Percentiles rank a stretch among this genome's conserved stretches.
Evolutionary conservation across 2,888 invertebrate genomes (phyloP).

Genomic region (Chymomyza caudatula): DNA sequence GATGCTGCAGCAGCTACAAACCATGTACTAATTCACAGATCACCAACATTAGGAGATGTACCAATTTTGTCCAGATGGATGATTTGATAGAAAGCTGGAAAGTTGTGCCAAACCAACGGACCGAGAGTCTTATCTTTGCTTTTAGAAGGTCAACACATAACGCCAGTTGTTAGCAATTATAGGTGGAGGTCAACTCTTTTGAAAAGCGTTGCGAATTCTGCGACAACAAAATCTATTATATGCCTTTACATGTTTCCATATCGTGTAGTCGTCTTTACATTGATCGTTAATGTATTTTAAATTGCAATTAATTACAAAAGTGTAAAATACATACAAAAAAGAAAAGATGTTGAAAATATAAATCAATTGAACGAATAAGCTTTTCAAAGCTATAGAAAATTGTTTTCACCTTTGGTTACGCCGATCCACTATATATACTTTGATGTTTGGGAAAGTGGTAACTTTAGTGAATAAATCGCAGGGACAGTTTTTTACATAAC

Average conservation of each 20-base stretch:
- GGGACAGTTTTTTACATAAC: neutral
- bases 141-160: conserved; percentile 14
- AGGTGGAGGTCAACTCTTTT: conserved; percentile 56
- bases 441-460: conserved; percentile 47
- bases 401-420: conserved; percentile 24
- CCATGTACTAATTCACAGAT: neutral
- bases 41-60: neutral
- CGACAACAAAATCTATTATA: conserved; percentile 23
- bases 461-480: conserved; percentile 26
- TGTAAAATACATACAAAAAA: neutral
- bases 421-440: neutral
- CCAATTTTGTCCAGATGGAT: neutral
- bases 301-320: conserved; percentile 55
- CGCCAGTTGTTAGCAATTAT: conserved; percentile 51
- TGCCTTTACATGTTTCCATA: neutral
- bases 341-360: neutral
- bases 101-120: conserved; percentile 10
- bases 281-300: conserved; percentile 38
- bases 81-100: conserved; percentile 40
- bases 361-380: neutral
- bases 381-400: conserved; percentile 37
- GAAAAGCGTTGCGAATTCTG: conserved; percentile 51
- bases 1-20: neutral
- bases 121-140: neutral
- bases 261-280: neutral